Base-by-base conservation (phyloP, 2,113 vertebrate genomes). In the Castor canadensis region DNA sequence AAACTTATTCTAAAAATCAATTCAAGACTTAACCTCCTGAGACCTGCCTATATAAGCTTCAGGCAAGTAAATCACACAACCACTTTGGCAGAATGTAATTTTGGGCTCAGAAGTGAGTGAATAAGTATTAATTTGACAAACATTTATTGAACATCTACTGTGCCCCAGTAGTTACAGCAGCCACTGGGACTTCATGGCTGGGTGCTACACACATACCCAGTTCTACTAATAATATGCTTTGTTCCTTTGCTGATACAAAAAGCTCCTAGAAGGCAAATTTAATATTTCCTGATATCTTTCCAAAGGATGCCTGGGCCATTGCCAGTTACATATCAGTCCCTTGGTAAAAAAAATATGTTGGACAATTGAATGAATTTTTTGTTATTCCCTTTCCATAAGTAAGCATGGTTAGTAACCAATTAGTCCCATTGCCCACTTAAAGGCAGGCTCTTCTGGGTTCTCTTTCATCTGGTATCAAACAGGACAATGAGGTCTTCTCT, bases 71-170 rank as follows among this genome's bases (percentile, higher is more conserved):
- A 62, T 91, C 20, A 62, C 12, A 95, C 0, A 60, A 52, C 22
- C 24, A 47, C 60, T n/a, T 47, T 45, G n/a, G 32, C 49, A 56
- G 45, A 91, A 40, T 49, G 16, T 76, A 87, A 56, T 52, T 92
- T 94, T 9, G 45, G 49, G 60, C 49, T 82, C 77, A 62, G 38
- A 11, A 38, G 69, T 76, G 62, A 93, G 22, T 67, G 76, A 90
- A 47, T 73, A n/a, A 54, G 30, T 87, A 43, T 67, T 73, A 85
- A 90, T 66, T 72, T 7, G 13, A 90, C 13, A 38, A 67, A 62
- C n/a, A 60, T 73, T 92, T 54, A 91, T 35, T 92, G 69, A 94
- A 69, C 56, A 60, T 32, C 47, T 94, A 66, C 80, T 92, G 22
- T 83, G 86, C 19, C 9, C 40, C 69, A 62, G 47, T 24, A 56